Base-by-base conservation (phyloP, 2,888 invertebrate species). In the Listrodromus nycthemerus region DNA sequence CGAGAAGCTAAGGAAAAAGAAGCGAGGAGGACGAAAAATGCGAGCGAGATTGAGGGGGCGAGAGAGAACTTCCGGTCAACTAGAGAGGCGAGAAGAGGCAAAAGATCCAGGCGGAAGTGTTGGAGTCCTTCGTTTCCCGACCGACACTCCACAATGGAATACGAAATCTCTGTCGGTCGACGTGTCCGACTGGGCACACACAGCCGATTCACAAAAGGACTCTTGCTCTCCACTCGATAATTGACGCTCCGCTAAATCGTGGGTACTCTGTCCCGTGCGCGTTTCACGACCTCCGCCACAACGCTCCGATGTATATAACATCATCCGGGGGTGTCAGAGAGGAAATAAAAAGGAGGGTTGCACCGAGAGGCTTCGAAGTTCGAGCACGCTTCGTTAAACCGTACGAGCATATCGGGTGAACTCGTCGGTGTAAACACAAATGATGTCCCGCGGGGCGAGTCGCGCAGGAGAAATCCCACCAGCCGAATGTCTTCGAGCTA, bases 401-500 rank as follows among this genome's bases (percentile, higher is more conserved):
- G 71, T 58, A 27, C 81, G 80, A 79, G 78, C 81, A 84, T 69
- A 48, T 45, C 41, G 61, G 24, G 73, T 41, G 27, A 27, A 52
- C 63, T 66, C 74, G 30, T 30, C 81, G 88, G 85, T 89, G 90
- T 89, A 91, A 91, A 91, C 89, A 91, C 81, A 86, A 90, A 91
- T 89, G 89, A 87, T 85, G 80, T 85, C 90, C 90, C 80, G 88
- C 82, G 45, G 89, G 30, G 86, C 67, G 67, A 85, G 74, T 82
- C 81, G 76, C 81, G 66, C 76, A 81, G 76, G 61, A 33, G n/a
- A 37, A 8, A 50, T 65, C 45, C 70, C 58, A 30, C 37, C 37
- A 48, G 19, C 65, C 30, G 70, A 74, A 78, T 67, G 24, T 65
- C 73, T 74, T 81, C 75, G 69, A 74, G 78, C 81, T 78, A 84